A percentile compares a stretch with the other conserved stretches of the same genome.
phyloP scores from a whole-genome alignment of 2,113 vertebrate genomes.

The Notothenia rossii region DNA sequence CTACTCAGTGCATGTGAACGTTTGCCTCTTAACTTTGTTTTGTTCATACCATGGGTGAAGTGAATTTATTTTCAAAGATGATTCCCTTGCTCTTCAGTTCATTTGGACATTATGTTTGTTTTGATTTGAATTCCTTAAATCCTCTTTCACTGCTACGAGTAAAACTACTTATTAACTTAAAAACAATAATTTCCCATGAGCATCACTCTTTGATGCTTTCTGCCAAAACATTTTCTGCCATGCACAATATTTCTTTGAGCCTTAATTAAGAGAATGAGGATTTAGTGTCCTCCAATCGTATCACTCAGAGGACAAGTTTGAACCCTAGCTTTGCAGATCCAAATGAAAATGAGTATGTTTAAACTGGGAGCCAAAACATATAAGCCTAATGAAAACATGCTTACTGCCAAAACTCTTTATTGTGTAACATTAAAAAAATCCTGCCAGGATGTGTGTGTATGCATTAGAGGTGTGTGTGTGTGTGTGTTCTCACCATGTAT shows the following conservation, averaged over 20 bases:
- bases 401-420: constrained; percentile 28
- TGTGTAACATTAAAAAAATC: constrained; percentile 48
- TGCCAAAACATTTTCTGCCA: constrained; percentile 66
- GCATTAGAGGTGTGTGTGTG: background rate
- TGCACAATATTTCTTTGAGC: constrained; percentile 71
- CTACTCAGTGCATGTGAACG: constrained; percentile 13
- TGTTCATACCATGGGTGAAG: constrained; percentile 43
- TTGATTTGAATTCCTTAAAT: constrained; percentile 69
- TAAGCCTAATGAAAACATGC: constrained; percentile 49
- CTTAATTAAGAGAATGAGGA: constrained; percentile 73
- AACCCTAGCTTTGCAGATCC: constrained; percentile 52
- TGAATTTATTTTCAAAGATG: constrained; percentile 58
- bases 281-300: constrained; percentile 68
- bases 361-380: constrained; percentile 47
- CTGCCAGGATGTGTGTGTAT: constrained; percentile 12
- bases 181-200: constrained; percentile 80
- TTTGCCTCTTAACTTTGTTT: constrained; percentile 50
- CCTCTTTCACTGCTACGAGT: constrained; percentile 60
- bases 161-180: constrained; percentile 77
- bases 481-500: background rate
- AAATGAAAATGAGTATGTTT: constrained; percentile 60
- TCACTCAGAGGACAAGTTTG: constrained; percentile 65
- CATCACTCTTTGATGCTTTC: constrained; percentile 41
- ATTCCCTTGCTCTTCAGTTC: constrained; percentile 52
- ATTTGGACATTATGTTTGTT: constrained; percentile 75